Evolutionary conservation across 1,140 invertebrate genomes (phyloP).

Genomic region (Coboldia fuscipes): DNA sequence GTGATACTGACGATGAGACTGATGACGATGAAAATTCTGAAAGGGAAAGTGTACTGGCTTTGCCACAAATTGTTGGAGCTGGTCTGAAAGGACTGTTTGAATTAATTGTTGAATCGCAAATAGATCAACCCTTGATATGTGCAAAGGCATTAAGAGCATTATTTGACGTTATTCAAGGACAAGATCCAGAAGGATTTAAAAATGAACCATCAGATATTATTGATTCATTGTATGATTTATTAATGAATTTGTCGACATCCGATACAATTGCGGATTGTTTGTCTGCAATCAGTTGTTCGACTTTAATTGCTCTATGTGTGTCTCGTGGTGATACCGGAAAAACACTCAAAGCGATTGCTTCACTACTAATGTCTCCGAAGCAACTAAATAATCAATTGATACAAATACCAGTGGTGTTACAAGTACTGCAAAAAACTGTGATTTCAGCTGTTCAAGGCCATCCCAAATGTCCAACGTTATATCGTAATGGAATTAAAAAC

Average conservation of each 20-base stretch:
- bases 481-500: constrained; percentile 64
- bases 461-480: constrained; percentile 64
- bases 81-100: constrained; percentile 81
- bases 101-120: constrained; percentile 67
- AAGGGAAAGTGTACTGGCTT: constrained; percentile 12
- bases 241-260: constrained; percentile 55
- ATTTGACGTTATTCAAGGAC: constrained; percentile 70
- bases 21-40: constrained; percentile 18
- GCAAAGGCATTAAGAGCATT: constrained; percentile 68
- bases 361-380: constrained; percentile 69
- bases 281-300: constrained; percentile 72
- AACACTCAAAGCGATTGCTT: constrained; percentile 63
- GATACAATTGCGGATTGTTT: constrained; percentile 34
- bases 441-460: constrained; percentile 71
- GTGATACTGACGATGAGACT: constrained; percentile 3
- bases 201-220: constrained; percentile 51
- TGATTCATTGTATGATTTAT: constrained; percentile 54
- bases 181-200: constrained; percentile 24
- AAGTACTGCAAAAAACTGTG: constrained; percentile 70
- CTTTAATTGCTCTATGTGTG: constrained; percentile 75
- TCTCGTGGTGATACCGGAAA: constrained; percentile 85
- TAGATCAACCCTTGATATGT: constrained; percentile 62
- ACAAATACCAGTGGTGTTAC: constrained; percentile 68
- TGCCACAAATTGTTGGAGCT: constrained; percentile 54
- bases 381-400: constrained; percentile 57